Base-by-base conservation (phyloP, 2,797 vertebrate species). In the Ammospiza maritima region DNA sequence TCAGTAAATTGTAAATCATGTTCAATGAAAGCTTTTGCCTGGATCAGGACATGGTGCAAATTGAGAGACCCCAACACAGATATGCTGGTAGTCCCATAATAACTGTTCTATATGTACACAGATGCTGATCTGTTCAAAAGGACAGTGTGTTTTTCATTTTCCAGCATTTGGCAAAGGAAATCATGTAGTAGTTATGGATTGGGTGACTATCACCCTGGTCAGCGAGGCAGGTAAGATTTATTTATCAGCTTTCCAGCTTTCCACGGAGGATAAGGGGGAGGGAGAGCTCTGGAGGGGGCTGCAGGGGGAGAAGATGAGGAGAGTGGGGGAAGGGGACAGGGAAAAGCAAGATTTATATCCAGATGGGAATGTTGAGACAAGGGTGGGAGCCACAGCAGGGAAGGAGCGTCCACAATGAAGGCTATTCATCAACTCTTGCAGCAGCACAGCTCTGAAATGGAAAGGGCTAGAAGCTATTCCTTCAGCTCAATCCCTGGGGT, bases 291-390 rank as follows among this genome's bases (percentile, higher is more conserved):
- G 54, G 72, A 90, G 69, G 29, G 47, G 70, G 47, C 65, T 93
- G 54, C 32, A 74, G 61, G 19, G 53, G 56, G 38, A 88, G 79
- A 94, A 89, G 75, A 94, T 40, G 85, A 91, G 56, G 62, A 94
- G 45, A 48, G 80, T 70, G 88, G 89, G 86, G 94, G 94, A 84
- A 89, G 92, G 90, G 85, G 40, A 93, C 62, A 85, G 78, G 91
- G 93, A 89, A 95, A 96, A 85, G 57, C 48, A 95, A 97, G 97
- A 97, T 98, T 98, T 97, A 97, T 97, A 95, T 95, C 94, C 94
- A 95, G 93, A 95, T 87, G 90, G 94, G 94, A 97, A 97, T 95
- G 96, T 83, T 95, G 93, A 96, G 95, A 95, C 86, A 94, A 95
- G 96, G 93, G 92, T 94, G 93, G 92, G 93, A 89, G 91, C 92